A percentile compares a stretch with the other conserved stretches of the same genome.
phyloP scores from a whole-genome alignment of 2,113 vertebrate genomes.

The Nerophis lumbriciformis region DNA sequence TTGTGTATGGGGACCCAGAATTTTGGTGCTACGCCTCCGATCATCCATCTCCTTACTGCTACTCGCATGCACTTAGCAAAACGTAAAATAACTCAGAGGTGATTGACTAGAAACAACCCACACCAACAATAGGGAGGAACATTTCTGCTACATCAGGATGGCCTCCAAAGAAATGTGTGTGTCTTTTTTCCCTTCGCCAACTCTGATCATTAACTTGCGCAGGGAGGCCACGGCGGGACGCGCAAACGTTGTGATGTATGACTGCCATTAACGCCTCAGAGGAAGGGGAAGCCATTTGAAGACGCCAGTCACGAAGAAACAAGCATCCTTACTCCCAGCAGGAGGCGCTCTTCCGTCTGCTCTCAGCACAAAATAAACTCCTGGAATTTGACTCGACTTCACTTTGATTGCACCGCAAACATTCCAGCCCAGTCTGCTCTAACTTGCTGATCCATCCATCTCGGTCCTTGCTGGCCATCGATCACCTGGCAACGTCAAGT shows the following conservation, averaged over 20 bases:
- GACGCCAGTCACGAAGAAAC: slow-evolving; percentile 49
- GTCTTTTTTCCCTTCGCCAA: slow-evolving; percentile 65
- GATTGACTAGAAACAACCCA: no score
- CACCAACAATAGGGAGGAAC: neutral
- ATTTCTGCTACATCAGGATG: slow-evolving; percentile 9
- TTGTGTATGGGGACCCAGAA: no score
- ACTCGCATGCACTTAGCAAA: no score
- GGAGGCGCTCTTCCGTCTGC: slow-evolving; percentile 28
- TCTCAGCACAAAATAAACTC: slow-evolving; percentile 17
- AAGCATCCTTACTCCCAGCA: slow-evolving; percentile 27
- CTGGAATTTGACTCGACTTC: slow-evolving; percentile 25
- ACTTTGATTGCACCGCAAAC: slow-evolving; percentile 20
- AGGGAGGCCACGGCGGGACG: slow-evolving; percentile 25
- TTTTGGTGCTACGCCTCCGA: no score
- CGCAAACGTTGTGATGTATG: slow-evolving; percentile 59
- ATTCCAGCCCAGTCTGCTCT: slow-evolving; percentile 23
- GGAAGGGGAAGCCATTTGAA: slow-evolving; percentile 45
- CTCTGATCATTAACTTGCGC: slow-evolving; percentile 59
- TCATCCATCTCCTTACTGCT: no score
- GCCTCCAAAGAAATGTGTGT: slow-evolving; percentile 22
- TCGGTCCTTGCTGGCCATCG: slow-evolving; percentile 5
- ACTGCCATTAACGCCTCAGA: slow-evolving; percentile 47
- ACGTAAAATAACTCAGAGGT: no score
- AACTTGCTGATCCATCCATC: slow-evolving; percentile 32
- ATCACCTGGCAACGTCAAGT: slow-evolving; percentile 18